These are phyloP conservation scores for Sarcophaga variegata DNA, from an alignment of 2,888 invertebrate genomes.

Conservation along the genomic window DNA sequence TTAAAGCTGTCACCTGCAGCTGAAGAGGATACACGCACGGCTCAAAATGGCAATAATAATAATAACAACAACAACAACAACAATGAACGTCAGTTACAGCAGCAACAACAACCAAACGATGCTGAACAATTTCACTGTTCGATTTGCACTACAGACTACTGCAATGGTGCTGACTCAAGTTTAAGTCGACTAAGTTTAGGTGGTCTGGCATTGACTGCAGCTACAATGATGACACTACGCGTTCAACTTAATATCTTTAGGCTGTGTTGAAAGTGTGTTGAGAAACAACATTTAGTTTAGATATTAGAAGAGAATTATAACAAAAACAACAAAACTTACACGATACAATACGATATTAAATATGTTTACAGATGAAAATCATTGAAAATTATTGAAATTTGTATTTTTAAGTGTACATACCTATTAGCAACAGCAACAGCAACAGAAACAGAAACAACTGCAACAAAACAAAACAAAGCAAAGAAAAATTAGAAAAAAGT, in stretches of 20 bases:
- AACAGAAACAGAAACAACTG: background rate
- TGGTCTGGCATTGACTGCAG: slow-evolving; percentile 19
- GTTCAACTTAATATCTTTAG: slow-evolving; percentile 46
- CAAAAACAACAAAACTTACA: background rate
- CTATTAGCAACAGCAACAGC: background rate
- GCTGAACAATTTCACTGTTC: slow-evolving; percentile 78
- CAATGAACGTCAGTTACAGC: slow-evolving; percentile 61
- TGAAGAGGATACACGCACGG: slow-evolving; percentile 35
- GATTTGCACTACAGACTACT: slow-evolving; percentile 77
- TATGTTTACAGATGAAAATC: background rate
- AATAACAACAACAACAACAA: slow-evolving; percentile 64
- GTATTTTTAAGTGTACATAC: slow-evolving; percentile 20
- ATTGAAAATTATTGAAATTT: background rate
- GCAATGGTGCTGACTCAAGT: slow-evolving; percentile 75
- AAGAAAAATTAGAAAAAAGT: background rate
- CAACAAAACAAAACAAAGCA: background rate
- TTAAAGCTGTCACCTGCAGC: slow-evolving; percentile 63
- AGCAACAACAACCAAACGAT: slow-evolving; percentile 40
- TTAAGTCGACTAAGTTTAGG: slow-evolving; percentile 62
- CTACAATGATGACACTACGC: slow-evolving; percentile 40
- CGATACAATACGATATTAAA: background rate
- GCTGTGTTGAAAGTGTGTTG: slow-evolving; percentile 65
- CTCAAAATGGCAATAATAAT: slow-evolving; percentile 52
- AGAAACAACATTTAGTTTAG: slow-evolving; percentile 23
- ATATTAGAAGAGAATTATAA: background rate